A percentile compares a stretch with the other conserved stretches of the same genome.
phyloP scores from a whole-genome alignment of 1,140 invertebrate genomes.

The Aphis gossypii region DNA sequence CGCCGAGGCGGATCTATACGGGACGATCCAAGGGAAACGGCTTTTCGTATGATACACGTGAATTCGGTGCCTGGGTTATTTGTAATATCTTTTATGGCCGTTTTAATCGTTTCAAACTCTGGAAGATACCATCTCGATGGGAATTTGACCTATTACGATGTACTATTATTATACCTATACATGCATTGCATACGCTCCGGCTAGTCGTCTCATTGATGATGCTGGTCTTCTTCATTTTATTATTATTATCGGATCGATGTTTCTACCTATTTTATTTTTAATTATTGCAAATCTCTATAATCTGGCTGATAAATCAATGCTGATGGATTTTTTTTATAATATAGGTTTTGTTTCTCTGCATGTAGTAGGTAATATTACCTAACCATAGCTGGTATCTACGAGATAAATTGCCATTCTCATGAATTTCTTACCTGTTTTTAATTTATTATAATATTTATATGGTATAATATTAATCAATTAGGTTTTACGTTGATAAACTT shows the following conservation, averaged over 20 bases:
- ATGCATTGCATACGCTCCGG: not conserved
- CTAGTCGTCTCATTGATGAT: not conserved
- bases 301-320: not conserved
- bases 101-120: slow-evolving; percentile 45
- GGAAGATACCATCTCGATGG: slow-evolving; percentile 38
- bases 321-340: not conserved
- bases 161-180: not conserved
- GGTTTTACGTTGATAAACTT: not conserved
- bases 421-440: not conserved
- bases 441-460: not conserved
- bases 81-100: slow-evolving; percentile 22
- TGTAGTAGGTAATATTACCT: not conserved
- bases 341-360: not conserved
- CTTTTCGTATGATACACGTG: not conserved
- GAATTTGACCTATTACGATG: slow-evolving; percentile 36
- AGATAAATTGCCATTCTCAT: not conserved
- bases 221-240: not conserved
- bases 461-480: not conserved
- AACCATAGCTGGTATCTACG: not conserved
- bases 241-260: not conserved
- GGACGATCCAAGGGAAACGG: slow-evolving; percentile 36
- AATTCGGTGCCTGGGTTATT: not conserved
- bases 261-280: not conserved
- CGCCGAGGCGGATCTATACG: not conserved
- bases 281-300: not conserved